Percentiles rank a stretch among this genome's conserved stretches.
Evolutionary conservation across 2,888 invertebrate species (phyloP).

Genomic region (Xanthia togata): DNA sequence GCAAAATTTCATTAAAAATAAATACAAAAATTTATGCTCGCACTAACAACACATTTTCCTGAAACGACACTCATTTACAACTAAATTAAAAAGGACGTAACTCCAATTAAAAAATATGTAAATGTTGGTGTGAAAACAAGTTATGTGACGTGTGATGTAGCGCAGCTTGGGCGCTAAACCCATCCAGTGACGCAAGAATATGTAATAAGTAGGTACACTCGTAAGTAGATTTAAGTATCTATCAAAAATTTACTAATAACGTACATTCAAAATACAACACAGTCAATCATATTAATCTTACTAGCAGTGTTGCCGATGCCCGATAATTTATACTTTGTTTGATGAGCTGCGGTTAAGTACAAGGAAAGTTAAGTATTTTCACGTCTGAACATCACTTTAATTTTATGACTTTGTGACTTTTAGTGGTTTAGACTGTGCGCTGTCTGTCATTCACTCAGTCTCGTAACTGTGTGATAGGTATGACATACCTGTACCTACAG

Average conservation of each 20-base stretch:
- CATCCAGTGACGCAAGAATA: neutral
- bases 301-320: neutral
- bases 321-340: neutral
- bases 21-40: slow-evolving; percentile 11
- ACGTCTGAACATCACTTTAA: neutral
- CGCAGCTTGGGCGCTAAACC: neutral
- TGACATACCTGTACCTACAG: neutral
- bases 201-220: neutral
- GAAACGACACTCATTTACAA: slow-evolving; percentile 59
- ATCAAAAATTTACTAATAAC: neutral
- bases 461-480: neutral
- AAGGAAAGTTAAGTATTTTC: neutral
- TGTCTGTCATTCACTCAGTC: neutral
- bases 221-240: neutral
- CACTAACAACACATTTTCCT: slow-evolving; percentile 35
- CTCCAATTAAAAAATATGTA: slow-evolving; percentile 54
- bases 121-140: slow-evolving; percentile 35
- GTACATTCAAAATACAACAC: neutral
- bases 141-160: slow-evolving; percentile 32
- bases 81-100: slow-evolving; percentile 53
- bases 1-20: slow-evolving; percentile 26
- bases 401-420: neutral
- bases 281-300: neutral
- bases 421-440: neutral
- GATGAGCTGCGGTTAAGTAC: neutral